Evolutionary conservation across 2,797 vertebrate species (phyloP).

Genomic region (Gouania willdenowi): DNA sequence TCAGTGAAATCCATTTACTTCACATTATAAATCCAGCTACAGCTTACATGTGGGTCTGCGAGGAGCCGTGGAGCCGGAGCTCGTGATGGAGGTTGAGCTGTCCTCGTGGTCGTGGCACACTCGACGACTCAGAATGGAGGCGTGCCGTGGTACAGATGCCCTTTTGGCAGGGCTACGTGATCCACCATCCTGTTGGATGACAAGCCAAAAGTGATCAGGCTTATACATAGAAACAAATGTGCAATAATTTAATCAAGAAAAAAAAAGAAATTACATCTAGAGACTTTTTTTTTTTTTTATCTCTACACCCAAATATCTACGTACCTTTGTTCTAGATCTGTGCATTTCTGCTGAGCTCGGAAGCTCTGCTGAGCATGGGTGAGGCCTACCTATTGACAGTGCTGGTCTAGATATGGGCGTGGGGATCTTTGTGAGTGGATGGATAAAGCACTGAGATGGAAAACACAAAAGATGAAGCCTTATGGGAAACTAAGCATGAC

Average conservation of each 20-base stretch:
- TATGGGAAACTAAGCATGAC: constrained; percentile 19
- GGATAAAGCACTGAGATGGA: constrained; percentile 79
- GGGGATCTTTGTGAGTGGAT: constrained; percentile 88
- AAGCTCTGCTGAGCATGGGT: constrained; percentile 73
- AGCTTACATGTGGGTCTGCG: constrained; percentile 90
- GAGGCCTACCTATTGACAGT: constrained; percentile 63
- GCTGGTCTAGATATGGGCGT: constrained; percentile 76
- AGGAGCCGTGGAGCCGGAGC: constrained; percentile 78
- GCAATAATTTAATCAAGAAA: no score
- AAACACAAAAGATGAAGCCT: constrained; percentile 29
- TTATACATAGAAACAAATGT: not conserved
- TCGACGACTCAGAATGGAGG: constrained; percentile 86
- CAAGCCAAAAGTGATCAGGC: no score
- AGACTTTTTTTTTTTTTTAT: no score
- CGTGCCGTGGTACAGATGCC: constrained; percentile 87
- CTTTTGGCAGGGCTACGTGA: constrained; percentile 90
- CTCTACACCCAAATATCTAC: constrained; percentile 17
- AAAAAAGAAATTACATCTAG: no score
- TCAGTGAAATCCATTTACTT: no score
- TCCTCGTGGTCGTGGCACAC: constrained; percentile 86
- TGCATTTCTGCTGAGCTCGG: constrained; percentile 55
- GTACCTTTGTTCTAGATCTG: constrained; percentile 60
- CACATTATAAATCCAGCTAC: not conserved
- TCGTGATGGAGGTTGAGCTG: constrained; percentile 86
- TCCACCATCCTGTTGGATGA: constrained; percentile 81